phyloP scores from a whole-genome alignment of 2,113 vertebrate genomes.

The Thamnaconus septentrionalis region DNA sequence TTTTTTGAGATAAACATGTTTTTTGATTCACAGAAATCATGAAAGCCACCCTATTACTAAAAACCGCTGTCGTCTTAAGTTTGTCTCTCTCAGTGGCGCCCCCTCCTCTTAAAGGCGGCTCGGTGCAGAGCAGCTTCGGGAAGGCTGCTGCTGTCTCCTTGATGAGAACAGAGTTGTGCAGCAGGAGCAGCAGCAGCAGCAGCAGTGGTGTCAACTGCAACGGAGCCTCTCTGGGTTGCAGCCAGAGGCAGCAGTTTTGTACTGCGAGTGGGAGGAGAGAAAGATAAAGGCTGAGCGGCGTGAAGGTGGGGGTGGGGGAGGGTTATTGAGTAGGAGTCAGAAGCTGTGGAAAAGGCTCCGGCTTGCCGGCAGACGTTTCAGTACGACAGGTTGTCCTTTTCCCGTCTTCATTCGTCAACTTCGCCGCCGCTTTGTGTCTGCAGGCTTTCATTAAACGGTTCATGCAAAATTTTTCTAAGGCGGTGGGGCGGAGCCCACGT shows the following conservation, averaged over 20 bases:
- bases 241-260: slow-evolving; percentile 52
- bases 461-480: too few relatives aligned
- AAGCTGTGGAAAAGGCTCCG: slow-evolving; percentile 32
- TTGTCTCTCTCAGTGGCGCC: too few relatives aligned
- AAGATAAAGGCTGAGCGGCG: slow-evolving; percentile 10
- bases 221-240: slow-evolving; percentile 48
- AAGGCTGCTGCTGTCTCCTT: slow-evolving; percentile 53
- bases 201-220: slow-evolving; percentile 52
- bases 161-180: slow-evolving; percentile 56
- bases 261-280: slow-evolving; percentile 42
- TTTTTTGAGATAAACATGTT: too few relatives aligned
- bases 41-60: too few relatives aligned
- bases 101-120: too few relatives aligned
- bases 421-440: too few relatives aligned
- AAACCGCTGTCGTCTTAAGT: too few relatives aligned
- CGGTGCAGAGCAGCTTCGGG: slow-evolving; percentile 28
- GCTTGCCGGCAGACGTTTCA: slow-evolving; percentile 29
- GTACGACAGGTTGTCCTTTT: not conserved
- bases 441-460: too few relatives aligned
- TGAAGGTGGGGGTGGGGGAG: not conserved
- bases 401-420: too few relatives aligned
- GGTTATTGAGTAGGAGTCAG: slow-evolving; percentile 45
- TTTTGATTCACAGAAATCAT: too few relatives aligned
- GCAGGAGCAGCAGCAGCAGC: slow-evolving; percentile 48
- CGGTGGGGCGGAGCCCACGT: too few relatives aligned